phyloP scores from a whole-genome alignment of 2,113 vertebrate species.

The Sylvietta virens region DNA sequence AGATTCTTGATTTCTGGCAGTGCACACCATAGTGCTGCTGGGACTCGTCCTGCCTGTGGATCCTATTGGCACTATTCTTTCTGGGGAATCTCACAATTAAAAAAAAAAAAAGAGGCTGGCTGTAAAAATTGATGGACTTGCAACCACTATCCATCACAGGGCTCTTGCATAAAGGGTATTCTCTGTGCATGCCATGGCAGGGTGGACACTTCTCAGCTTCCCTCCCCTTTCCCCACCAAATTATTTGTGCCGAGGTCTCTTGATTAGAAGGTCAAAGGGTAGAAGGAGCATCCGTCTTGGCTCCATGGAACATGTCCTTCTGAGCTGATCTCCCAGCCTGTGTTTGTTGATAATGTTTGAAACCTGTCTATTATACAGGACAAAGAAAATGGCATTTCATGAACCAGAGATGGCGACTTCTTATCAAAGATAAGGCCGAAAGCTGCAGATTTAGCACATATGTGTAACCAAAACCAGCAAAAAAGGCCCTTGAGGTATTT shows the following conservation, averaged over 20 bases:
- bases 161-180: background rate
- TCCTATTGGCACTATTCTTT: background rate
- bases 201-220: background rate
- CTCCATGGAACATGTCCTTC: background rate
- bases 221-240: background rate
- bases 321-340: background rate
- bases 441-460: background rate
- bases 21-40: background rate
- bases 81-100: background rate
- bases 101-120: background rate
- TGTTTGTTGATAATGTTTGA: background rate
- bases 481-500: background rate
- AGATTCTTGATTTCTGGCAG: background rate
- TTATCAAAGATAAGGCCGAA: rapidly evolving
- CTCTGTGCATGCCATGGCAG: background rate
- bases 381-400: constrained; percentile 10
- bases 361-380: background rate
- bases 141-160: background rate
- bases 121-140: background rate
- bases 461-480: background rate
- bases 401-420: background rate
- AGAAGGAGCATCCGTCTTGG: background rate
- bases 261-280: background rate
- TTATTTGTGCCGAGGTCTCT: background rate
- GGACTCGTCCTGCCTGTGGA: background rate